A percentile compares a stretch with the other conserved stretches of the same genome.
phyloP scores from a whole-genome alignment of 2,888 invertebrate genomes.

The Sarcophaga variegata region DNA sequence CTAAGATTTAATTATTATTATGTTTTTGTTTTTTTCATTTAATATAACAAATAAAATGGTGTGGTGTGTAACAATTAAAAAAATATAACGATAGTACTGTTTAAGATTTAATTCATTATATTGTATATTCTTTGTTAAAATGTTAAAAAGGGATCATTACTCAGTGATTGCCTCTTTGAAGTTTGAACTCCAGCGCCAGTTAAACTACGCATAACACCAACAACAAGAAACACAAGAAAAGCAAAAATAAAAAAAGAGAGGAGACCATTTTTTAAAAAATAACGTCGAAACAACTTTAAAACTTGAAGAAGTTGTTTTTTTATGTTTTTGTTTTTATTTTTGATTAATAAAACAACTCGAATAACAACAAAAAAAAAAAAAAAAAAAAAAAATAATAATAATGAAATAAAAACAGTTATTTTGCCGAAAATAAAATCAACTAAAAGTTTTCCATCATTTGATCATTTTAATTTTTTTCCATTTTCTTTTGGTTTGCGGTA shows the following conservation, averaged over 20 bases:
- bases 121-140: conserved; percentile 55
- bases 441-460: not conserved
- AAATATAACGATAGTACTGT: conserved; percentile 68
- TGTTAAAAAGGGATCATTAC: conserved; percentile 77
- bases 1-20: conserved; percentile 75
- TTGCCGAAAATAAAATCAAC: not conserved
- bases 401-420: conserved; percentile 56
- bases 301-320: conserved; percentile 54
- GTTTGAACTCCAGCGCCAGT: conserved; percentile 96
- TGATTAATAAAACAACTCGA: conserved; percentile 67
- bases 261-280: conserved; percentile 73
- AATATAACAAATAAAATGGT: conserved; percentile 75
- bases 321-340: conserved; percentile 73
- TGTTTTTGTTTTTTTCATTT: conserved; percentile 67
- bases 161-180: conserved; percentile 97
- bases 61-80: conserved; percentile 79
- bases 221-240: conserved; percentile 72
- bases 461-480: not conserved
- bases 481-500: not conserved
- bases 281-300: conserved; percentile 60
- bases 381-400: conserved; percentile 70
- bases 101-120: conserved; percentile 61
- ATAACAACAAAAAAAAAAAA: conserved; percentile 71
- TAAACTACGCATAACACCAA: conserved; percentile 72
- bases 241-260: conserved; percentile 73